These are phyloP conservation scores for Micronycteris hirsuta DNA, from an alignment of 2,113 vertebrate species.

Conservation along the genomic window DNA sequence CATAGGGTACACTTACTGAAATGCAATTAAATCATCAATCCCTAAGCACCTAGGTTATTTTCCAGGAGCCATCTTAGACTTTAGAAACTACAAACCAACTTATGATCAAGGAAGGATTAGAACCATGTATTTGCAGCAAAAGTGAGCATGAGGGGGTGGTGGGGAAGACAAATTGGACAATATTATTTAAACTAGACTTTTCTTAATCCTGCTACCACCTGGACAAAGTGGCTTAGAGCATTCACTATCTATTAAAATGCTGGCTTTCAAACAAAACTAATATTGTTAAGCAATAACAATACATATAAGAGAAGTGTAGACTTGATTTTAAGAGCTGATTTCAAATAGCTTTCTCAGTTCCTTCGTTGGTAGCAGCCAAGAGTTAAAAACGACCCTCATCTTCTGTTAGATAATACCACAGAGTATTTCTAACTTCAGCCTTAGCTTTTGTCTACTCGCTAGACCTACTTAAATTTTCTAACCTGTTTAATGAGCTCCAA, in stretches of 20 bases:
- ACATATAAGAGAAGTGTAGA: neutral
- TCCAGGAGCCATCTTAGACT: neutral
- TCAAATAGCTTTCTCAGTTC: neutral
- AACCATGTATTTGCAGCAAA: neutral
- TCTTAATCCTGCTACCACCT: neutral
- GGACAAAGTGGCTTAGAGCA: neutral
- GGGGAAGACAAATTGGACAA: neutral
- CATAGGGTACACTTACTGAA: neutral
- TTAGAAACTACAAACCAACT: neutral
- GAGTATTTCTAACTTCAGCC: conserved; percentile 44
- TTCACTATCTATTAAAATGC: neutral
- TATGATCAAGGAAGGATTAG: neutral
- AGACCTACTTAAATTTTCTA: conserved; percentile 72
- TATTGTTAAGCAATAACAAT: neutral
- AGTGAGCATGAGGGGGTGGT: neutral
- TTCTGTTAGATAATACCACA: conserved; percentile 62
- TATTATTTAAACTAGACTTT: neutral
- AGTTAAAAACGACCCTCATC: conserved; percentile 20
- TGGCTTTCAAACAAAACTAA: neutral
- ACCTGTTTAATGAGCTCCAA: conserved; percentile 71
- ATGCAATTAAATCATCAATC: neutral
- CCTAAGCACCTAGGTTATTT: neutral
- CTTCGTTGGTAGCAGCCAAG: neutral
- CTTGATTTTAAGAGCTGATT: conserved; percentile 9
- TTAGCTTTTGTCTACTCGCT: conserved; percentile 11